phyloP scores from a whole-genome alignment of 2,888 invertebrate genomes.

The Athalia circularis region DNA sequence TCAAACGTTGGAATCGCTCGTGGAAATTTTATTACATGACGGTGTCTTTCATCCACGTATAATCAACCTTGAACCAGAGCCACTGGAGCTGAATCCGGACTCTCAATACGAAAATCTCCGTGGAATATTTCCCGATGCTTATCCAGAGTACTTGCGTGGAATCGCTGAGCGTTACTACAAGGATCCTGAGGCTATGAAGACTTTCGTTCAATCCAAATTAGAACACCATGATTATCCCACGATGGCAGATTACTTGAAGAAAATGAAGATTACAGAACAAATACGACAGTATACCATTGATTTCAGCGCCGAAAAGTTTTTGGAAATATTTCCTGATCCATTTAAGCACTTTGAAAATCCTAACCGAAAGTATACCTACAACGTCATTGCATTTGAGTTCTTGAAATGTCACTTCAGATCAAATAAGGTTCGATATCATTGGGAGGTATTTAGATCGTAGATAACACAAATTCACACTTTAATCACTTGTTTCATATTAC shows the following conservation, averaged over 20 bases:
- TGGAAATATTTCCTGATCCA: conserved; percentile 74
- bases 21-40: not conserved
- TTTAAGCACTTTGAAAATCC: conserved; percentile 53
- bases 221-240: conserved; percentile 62
- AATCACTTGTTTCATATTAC: not conserved
- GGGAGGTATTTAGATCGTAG: conserved; percentile 49
- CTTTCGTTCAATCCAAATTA: conserved; percentile 59
- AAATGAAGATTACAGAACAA: conserved; percentile 65
- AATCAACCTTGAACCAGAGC: conserved; percentile 30
- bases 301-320: conserved; percentile 73
- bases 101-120: conserved; percentile 57
- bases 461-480: conserved; percentile 38
- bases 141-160: conserved; percentile 62
- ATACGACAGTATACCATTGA: conserved; percentile 72
- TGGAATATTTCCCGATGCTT: conserved; percentile 67
- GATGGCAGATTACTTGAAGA: conserved; percentile 54
- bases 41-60: conserved; percentile 22
- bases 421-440: conserved; percentile 55
- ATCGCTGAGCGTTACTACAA: conserved; percentile 49
- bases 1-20: conserved; percentile 20
- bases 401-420: conserved; percentile 56
- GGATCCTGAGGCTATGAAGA: conserved; percentile 52
- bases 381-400: conserved; percentile 55
- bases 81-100: conserved; percentile 47
- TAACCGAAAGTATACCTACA: conserved; percentile 49